Base-by-base conservation (phyloP, 2,888 invertebrate genomes). In the Odontothrips loti region DNA sequence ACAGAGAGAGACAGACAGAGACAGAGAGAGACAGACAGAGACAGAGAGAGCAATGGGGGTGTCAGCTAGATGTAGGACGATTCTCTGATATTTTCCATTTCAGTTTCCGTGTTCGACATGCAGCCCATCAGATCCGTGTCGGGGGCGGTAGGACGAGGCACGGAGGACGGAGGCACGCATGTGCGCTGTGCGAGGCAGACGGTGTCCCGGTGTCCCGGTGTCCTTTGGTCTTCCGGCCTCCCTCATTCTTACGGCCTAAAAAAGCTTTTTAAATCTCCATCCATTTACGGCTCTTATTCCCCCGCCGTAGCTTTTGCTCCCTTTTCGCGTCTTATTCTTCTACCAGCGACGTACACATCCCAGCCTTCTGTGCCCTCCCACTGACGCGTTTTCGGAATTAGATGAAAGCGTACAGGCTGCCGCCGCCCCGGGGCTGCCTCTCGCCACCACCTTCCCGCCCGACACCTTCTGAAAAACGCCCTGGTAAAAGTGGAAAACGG, bases 321-420 rank as follows among this genome's bases (percentile, higher is more conserved):
- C 20, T 75, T 27, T 75, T 75, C 9, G 1, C 68, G 23, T 75
- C 0, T 27, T 75, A 27, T 75, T 75, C 68, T 43, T 75, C 68
- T 27, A 9, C 34, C 34, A 43, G 34, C 6, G 34, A 43, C 68
- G 27, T 75, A 27, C 23, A 27, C 23, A 27, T 75, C 23, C 68
- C 34, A 43, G 34, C 34, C 34, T 15, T n/a, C 58, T n/a, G 20
- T 15, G 20, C 58, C 58, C 12, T 58, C 58, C n/a, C 58, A 6
- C 58, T 58, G 68, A 75, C 27, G 68, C n/a, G 68, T 75, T 75
- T 75, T 75, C 12, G 23, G 68, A 75, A 75, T 75, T 75, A 75
- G 68, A 75, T 75, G 68, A 75, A 75, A 75, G 27, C 10, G 68
- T 10, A 27, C 20, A 43, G 3, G 34, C 34, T 6, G 34, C 34